These are phyloP conservation scores for Philereme vetulata DNA, from an alignment of 2,888 invertebrate genomes.

Conservation along the genomic window DNA sequence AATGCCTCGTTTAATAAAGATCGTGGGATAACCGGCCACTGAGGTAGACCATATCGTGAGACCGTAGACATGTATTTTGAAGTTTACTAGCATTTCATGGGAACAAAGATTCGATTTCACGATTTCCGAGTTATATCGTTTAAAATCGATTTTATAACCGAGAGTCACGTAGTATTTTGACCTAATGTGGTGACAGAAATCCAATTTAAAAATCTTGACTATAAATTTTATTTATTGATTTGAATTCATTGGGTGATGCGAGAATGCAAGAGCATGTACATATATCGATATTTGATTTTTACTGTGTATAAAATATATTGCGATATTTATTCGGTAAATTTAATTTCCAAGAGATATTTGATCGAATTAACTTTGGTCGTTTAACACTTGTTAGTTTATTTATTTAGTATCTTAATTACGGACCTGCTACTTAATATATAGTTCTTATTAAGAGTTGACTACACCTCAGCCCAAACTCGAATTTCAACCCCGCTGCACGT, in stretches of 20 bases:
- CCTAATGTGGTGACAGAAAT: constrained; percentile 40
- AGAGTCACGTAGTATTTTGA: constrained; percentile 54
- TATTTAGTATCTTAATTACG: no score
- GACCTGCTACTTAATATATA: no score
- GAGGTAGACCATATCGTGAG: constrained; percentile 70
- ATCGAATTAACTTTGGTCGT: no score
- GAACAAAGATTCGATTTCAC: constrained; percentile 65
- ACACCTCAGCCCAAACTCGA: no score
- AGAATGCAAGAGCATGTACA: no score
- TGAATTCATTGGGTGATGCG: background rate
- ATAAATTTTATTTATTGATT: constrained; percentile 41
- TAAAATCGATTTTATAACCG: constrained; percentile 50
- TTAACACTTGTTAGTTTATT: no score
- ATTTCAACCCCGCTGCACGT: no score
- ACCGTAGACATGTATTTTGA: constrained; percentile 58
- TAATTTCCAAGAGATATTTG: no score
- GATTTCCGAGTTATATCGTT: constrained; percentile 52
- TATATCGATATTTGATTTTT: no score
- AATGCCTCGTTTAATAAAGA: constrained; percentile 53
- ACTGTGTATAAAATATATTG: no score
- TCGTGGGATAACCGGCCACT: constrained; percentile 65
- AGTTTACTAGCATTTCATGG: constrained; percentile 65
- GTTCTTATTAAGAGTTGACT: no score
- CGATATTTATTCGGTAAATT: no score
- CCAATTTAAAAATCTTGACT: constrained; percentile 42